Base-by-base conservation (phyloP, 2,888 invertebrate genomes). In the Thyatira batis region DNA sequence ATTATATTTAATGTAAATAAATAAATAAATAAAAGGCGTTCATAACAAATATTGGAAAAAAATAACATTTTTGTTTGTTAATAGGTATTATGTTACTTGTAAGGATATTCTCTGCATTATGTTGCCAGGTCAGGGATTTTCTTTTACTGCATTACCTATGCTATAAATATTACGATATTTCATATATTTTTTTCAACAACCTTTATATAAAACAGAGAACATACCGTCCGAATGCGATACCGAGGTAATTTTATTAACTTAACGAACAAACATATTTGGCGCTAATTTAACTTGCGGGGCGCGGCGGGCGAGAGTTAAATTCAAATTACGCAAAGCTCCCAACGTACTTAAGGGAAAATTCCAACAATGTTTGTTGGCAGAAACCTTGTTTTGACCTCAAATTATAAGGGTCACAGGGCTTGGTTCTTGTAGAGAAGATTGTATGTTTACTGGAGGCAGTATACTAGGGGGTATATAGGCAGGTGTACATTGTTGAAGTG, bases 331-430 rank as follows among this genome's bases (percentile, higher is more conserved):
- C 20, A 17, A 27, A 23, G 27, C 39, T 39, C 27, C 46, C 48
- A 21, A 20, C 48, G 48, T 44, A 23, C 51, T 51, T 51, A 33
- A 13, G 45, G 45, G 30, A 45, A 28, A 48, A 51, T 51, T 51
- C 23, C 30, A 45, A 44, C 45, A 30, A 45, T 51, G 51, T 51
- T 51, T 51, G 51, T 33, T 51, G 21, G 45, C 30, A 20, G 33
- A 2, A 33, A 20, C 45, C 51, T 45, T 51, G 45, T 51, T 51
- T 51, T 51, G 51, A 30, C 45, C 51, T 45, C 51, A 51, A 51
- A 51, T 51, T 51, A 51, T 51, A 51, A 30, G 51, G 51, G 51
- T 48, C 48, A 48, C 27, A 5, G 17, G 27, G 23, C 25, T 46
- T 17, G 20, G 8, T 20, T 48, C 39, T 39, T 39, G 39, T 17